phyloP scores from a whole-genome alignment of 2,113 vertebrate species.

The Ctenodactylus gundi region DNA sequence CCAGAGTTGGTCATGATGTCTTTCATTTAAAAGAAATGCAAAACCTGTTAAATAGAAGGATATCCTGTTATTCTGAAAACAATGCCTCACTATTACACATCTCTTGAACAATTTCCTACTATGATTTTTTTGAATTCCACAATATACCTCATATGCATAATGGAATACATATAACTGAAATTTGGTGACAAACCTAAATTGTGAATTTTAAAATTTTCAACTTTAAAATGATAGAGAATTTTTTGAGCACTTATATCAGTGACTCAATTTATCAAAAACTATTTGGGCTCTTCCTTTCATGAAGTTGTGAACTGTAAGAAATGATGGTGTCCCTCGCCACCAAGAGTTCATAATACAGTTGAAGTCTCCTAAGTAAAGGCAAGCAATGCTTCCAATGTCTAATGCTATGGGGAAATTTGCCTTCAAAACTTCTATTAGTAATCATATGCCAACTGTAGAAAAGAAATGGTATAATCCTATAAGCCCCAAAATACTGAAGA shows the following conservation, averaged over 20 bases:
- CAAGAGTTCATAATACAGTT: neutral
- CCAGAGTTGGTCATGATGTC: neutral
- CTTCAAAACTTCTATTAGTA: neutral
- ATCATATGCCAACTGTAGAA: neutral
- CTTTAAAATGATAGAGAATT: slow-evolving; percentile 36
- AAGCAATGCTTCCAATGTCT: slow-evolving; percentile 23
- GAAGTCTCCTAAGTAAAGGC: slow-evolving; percentile 36
- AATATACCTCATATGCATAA: neutral
- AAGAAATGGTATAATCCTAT: neutral
- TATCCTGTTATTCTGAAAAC: slow-evolving; percentile 66
- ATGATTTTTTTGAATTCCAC: slow-evolving; percentile 52
- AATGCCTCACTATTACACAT: slow-evolving; percentile 36
- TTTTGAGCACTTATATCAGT: slow-evolving; percentile 16
- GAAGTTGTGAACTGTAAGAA: neutral
- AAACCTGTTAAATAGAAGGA: slow-evolving; percentile 66
- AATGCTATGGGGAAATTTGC: slow-evolving; percentile 1
- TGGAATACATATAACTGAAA: neutral
- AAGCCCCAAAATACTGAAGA: neutral
- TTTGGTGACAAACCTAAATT: slow-evolving; percentile 12
- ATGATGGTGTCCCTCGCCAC: neutral
- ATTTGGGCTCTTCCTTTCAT: slow-evolving; percentile 19
- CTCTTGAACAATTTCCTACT: slow-evolving; percentile 59
- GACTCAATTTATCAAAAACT: neutral
- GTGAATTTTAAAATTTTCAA: slow-evolving; percentile 13
- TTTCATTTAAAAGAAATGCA: slow-evolving; percentile 41